Evolutionary conservation across 2,888 invertebrate species (phyloP), one percentile per base, ranked within the genome.

Genomic region (Leptothorax acervorum): DNA sequence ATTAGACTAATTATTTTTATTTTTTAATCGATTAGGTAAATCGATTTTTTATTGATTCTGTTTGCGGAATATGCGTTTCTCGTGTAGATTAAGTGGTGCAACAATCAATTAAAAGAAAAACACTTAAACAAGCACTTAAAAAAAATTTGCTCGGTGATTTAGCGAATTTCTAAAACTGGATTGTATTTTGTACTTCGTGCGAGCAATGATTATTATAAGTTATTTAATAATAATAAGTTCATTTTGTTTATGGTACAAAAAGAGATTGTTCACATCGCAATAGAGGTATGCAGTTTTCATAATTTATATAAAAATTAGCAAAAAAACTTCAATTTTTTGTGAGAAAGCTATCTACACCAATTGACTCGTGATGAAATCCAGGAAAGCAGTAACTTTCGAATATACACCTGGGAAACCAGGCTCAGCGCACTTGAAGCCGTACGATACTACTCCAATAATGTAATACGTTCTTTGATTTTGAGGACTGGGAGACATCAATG

Each of bases 361-460:
- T 15, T 74, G 35, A 8, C 85, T 60, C 3, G 71, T 79, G 48
- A 92, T 90, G 35, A 92, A 92, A 71, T 91, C 90, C 1, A 92
- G 62, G 79, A 90, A 92, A 15, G 87, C 39, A 28, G 88, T 82
- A 2, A 93, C 91, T 48, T 78, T 84, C 1, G 92, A 85, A 81
- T 93, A 93, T 42, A 98, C 97, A 0, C 97, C 98, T 1, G 97
- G 97, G 88, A 95, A 96, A 12, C 96, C 96, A 0, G 96, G 95
- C 70, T 95, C 95, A 0, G 96, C 96, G 91, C 97, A 97, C 87
- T 95, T 95, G 88, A 95, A 96, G 0, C 97, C 97, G 92, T 96
- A 97, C 0, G 97, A 97, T 0, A 97, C 96, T 0, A 97, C 94
- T 1, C 97, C 97, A 65, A 97, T 96, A 51, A 96, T 92, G 84